A percentile compares a stretch with the other conserved stretches of the same genome.
These are phyloP conservation scores for Brienomyrus longianalis DNA, from an alignment of 2,113 vertebrate species.

Conservation along the genomic window DNA sequence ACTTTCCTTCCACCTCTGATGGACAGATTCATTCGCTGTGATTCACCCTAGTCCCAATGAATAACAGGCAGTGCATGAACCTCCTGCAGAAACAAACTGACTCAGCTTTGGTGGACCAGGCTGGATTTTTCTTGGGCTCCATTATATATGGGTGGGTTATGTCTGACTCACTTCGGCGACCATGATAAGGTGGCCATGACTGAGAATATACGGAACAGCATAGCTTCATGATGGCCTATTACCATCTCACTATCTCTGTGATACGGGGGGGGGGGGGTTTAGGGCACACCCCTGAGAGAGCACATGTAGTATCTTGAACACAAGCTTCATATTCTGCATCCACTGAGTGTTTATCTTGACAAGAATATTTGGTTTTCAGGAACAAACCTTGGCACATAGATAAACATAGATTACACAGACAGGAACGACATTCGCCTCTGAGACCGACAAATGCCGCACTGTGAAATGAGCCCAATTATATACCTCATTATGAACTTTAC, in stretches of 20 bases:
- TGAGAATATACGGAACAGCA: not conserved
- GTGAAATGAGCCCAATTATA: conserved; percentile 7
- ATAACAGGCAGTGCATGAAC: not conserved
- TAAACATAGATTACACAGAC: not conserved
- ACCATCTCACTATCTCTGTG: not conserved
- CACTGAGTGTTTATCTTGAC: not conserved
- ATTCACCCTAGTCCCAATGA: no score
- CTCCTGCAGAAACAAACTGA: not conserved
- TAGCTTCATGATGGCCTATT: not conserved
- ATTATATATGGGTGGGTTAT: not conserved
- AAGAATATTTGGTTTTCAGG: not conserved
- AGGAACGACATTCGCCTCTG: not conserved
- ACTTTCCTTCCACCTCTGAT: not conserved
- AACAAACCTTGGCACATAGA: not conserved
- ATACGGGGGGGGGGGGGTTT: not conserved
- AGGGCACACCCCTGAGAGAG: not conserved
- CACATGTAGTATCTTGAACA: not conserved
- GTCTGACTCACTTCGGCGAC: not conserved
- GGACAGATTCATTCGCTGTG: no score
- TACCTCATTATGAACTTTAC: not conserved
- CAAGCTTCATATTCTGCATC: not conserved
- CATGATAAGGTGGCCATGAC: not conserved
- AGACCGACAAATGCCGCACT: not conserved
- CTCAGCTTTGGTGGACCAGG: not conserved
- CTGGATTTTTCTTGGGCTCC: not conserved